Evolutionary conservation across 2,797 vertebrate species (phyloP), one percentile per base, ranked within the genome.

Genomic region (Thalassophryne amazonica): DNA sequence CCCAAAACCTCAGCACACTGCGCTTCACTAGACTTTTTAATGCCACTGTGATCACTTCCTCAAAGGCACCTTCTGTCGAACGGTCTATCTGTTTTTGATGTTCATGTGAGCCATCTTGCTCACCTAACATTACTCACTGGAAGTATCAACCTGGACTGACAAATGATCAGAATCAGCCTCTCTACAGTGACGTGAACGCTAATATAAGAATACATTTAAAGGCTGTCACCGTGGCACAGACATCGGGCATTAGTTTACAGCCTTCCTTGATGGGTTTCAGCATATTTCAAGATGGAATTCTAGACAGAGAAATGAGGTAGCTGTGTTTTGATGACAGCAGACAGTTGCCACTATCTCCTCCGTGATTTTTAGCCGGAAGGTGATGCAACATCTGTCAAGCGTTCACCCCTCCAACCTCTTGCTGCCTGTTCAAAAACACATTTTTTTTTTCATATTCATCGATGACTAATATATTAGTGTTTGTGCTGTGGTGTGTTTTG

Each of bases 191-290:
- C 69, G 62, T 13, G 23, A 49, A 64, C 63, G 68, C 58, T 68
- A 72, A 77, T 69, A 62, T 73, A 66, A 69, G 84, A 80, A 78
- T 70, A 62, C 78, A 78, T 82, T 77, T 67, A 60, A 73, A 81
- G 55, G 20, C 64, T 75, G 70, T 81, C 80, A 77, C 27, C 18
- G 9, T 3, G 13, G 34, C 35, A 2, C 50, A 71, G 64, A 41
- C 66, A 31, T 60, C 60, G 37, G 64, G 27, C 58, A 23, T 61
- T 35, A n/a, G 61, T 55, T 73, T 66, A 54, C 58, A 29, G 60
- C 18, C 9, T 8, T 48, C 31, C 3, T 46, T 41, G 60, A 81
- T 70, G 62, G 47, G 39, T 60, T 64, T 70, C 38, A 11, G 27
- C 61, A 56, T 53, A 69, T 78, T 69, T 59, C 51, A 60, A 40